Evolutionary conservation across 92 coral and sea anemone species (phyloP), one percentile per base, ranked within the genome.

Genomic region (Palythoa grandiflora): DNA sequence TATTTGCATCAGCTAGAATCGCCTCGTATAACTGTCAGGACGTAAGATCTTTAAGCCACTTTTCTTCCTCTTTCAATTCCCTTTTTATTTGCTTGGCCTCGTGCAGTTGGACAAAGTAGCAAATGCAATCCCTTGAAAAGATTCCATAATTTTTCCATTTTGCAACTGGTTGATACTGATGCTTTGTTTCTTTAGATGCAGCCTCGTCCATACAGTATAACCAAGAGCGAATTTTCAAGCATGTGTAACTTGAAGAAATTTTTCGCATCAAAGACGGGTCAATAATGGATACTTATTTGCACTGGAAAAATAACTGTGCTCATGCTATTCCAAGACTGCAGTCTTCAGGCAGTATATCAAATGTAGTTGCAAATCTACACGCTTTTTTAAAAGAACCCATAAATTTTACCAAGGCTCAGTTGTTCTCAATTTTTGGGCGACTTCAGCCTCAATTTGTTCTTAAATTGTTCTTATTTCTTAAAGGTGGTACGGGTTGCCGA

Each of bases 231-330:
- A 87, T 80, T 87, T 65, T 65, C 66, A 77, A 63, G 77, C 84
- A 61, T 57, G 54, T 87, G 84, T 77, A 68, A 80, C 65, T 28
- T 77, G 84, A 63, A 54, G 89, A 84, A 7, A 87, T 87, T 50
- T 87, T 77, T 65, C 76, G 20, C 84, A 77, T 87, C 89, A 77
- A 87, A 38, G 89, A 63, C 38, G 84, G 89, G 65, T 87, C 84
- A 76, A 59, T 87, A 52, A 83, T 87, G 57, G 77, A 57, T 10
- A 48, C 89, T 60, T 53, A 17, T 63, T 76, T 87, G 59, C 83
- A 3, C 20, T 72, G 66, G 73, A 87, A 87, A 55, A 87, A 50
- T 19, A 87, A 80, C 50, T 77, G 38, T 65, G 71, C 71, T 65
- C 71, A 9, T 35, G 85, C 83, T 66, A 48, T 63, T 55, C 78